A percentile compares a stretch with the other conserved stretches of the same genome.
Evolutionary conservation across 2,113 vertebrate species (phyloP).

Genomic region (Hydrochoerus hydrochaeris): DNA sequence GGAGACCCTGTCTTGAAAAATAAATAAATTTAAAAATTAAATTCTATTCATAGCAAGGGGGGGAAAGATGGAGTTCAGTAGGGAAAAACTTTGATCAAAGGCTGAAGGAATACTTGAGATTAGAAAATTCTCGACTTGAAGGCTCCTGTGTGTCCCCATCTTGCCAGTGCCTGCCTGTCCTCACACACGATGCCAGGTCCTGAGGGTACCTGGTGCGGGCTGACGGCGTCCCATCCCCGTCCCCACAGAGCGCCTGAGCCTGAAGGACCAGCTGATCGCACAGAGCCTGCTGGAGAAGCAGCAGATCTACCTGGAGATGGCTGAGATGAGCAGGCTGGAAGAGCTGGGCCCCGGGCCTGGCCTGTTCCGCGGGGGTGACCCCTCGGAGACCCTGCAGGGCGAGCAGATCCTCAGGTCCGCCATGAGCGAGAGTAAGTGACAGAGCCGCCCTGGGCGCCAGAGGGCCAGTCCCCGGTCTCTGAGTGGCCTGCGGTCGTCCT

Average conservation of each 20-base stretch:
- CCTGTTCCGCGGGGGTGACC: conserved; percentile 89
- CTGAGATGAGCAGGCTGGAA: conserved; percentile 88
- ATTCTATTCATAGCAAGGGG: not conserved
- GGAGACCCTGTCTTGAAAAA: no score
- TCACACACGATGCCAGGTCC: not conserved
- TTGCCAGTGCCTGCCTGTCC: not conserved
- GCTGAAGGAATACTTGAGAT: not conserved
- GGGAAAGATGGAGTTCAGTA: not conserved
- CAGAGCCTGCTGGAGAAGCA: conserved; percentile 93
- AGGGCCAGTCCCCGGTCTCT: not conserved
- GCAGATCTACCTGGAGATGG: conserved; percentile 94
- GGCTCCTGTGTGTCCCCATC: not conserved
- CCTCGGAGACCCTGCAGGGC: conserved; percentile 91
- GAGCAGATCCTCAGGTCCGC: conserved; percentile 92
- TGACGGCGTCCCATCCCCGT: not conserved
- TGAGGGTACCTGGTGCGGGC: not conserved
- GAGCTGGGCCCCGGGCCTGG: conserved; percentile 82
- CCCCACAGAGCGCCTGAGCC: conserved; percentile 89
- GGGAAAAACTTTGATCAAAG: not conserved
- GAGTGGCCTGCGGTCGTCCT: not conserved
- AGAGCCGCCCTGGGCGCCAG: not conserved
- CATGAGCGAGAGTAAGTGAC: conserved; percentile 91
- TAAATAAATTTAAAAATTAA: not conserved
- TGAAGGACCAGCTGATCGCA: conserved; percentile 90
- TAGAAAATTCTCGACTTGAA: not conserved